Conservation (phyloP, 2,888 invertebrate species). For the Periphyllus acericola region DNA sequence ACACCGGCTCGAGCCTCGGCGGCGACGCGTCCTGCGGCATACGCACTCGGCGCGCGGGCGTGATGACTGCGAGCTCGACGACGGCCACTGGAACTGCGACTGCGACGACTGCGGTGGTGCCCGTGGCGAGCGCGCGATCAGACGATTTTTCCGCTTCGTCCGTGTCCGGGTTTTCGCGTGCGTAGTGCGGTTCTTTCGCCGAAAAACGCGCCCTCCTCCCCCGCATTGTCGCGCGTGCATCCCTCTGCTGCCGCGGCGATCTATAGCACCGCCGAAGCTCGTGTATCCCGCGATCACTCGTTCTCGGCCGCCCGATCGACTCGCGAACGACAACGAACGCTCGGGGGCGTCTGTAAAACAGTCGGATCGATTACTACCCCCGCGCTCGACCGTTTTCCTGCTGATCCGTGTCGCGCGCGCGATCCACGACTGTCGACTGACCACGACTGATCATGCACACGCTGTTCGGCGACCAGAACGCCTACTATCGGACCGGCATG, state of each 20-base stretch:
- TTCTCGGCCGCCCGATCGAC: too few relatives aligned
- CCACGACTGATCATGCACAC: conserved; percentile 76
- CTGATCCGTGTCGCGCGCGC: too few relatives aligned
- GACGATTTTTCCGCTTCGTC: conserved; percentile 44
- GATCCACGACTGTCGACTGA: too few relatives aligned
- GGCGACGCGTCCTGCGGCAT: not conserved
- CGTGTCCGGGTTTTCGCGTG: conserved; percentile 50
- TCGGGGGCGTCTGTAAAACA: too few relatives aligned
- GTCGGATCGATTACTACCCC: too few relatives aligned
- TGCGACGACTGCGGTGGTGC: conserved; percentile 22
- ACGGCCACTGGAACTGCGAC: not conserved
- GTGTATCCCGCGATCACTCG: too few relatives aligned
- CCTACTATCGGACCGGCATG: conserved; percentile 81
- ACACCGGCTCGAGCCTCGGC: not conserved
- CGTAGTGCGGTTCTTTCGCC: not conserved
- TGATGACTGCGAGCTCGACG: not conserved
- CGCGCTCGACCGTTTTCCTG: too few relatives aligned
- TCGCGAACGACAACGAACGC: too few relatives aligned
- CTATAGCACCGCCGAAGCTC: too few relatives aligned
- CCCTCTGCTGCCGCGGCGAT: too few relatives aligned
- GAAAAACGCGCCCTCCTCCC: too few relatives aligned
- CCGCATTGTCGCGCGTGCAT: too few relatives aligned
- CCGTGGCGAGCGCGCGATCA: not conserved
- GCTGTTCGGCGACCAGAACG: conserved; percentile 90
- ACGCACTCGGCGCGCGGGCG: conserved; percentile 33